These are phyloP conservation scores for Aphelenchoides fujianensis DNA, from an alignment of 1,140 invertebrate species.

Conservation along the genomic window DNA sequence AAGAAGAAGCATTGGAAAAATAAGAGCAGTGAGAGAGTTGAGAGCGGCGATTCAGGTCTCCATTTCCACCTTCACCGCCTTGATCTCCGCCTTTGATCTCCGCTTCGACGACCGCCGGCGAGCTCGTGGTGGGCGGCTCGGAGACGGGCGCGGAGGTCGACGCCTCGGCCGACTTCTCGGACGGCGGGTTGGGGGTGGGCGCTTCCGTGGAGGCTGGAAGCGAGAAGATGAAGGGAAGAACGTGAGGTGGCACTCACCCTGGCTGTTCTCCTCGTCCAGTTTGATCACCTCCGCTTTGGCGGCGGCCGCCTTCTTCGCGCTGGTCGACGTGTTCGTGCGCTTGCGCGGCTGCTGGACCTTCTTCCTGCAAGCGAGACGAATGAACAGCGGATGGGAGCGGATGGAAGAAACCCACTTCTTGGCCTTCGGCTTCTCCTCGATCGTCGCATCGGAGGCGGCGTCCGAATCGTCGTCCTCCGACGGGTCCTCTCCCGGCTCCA, in stretches of 20 bases:
- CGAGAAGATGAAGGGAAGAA: not conserved
- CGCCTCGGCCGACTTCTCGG: too few species aligned
- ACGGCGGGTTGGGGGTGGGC: not conserved
- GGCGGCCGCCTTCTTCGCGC: not conserved
- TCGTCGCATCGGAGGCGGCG: constrained; percentile 47
- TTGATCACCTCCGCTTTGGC: not conserved
- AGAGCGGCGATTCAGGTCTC: too few species aligned
- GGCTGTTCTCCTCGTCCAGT: constrained; percentile 13
- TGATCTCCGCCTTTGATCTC: too few species aligned
- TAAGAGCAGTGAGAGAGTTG: too few species aligned
- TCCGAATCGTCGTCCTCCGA: constrained; percentile 47
- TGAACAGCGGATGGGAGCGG: too few species aligned
- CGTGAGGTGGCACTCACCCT: not conserved
- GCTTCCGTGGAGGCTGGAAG: not conserved
- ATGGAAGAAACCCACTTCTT: constrained; percentile 44
- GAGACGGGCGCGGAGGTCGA: too few species aligned
- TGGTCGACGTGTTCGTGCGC: not conserved
- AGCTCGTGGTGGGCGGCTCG: too few species aligned
- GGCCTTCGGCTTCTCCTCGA: constrained; percentile 42
- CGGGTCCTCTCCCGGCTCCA: constrained; percentile 37
- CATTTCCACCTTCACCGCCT: too few species aligned
- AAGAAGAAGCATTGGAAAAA: too few species aligned
- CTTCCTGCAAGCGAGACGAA: not conserved
- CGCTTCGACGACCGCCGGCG: too few species aligned
- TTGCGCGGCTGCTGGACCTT: constrained; percentile 6